Percentiles rank a stretch among this genome's conserved stretches.
Evolutionary conservation across 2,797 vertebrate genomes (phyloP).

Genomic region (Argya squamiceps): DNA sequence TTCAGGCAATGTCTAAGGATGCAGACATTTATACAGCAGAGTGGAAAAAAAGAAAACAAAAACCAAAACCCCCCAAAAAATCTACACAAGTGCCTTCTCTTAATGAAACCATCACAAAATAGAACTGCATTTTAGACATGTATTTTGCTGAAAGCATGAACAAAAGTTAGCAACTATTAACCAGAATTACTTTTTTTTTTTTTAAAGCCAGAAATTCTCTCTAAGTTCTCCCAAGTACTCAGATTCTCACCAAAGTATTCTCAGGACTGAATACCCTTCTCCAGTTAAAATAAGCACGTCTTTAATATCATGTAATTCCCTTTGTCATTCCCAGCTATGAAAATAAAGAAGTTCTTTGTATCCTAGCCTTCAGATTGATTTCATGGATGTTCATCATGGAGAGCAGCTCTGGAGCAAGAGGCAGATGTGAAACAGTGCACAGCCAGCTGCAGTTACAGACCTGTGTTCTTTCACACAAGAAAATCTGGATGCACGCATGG

Average conservation of each 20-base stretch:
- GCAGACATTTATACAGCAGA: background rate
- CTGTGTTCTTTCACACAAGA: conserved; percentile 66
- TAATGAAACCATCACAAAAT: background rate
- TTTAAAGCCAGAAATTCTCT: background rate
- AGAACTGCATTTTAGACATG: background rate
- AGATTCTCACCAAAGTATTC: background rate
- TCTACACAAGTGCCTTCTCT: background rate
- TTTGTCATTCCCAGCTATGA: conserved; percentile 29
- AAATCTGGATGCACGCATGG: conserved; percentile 45
- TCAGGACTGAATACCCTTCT: background rate
- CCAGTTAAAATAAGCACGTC: conserved; percentile 17
- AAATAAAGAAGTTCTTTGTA: conserved; percentile 50
- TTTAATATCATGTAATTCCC: conserved; percentile 19
- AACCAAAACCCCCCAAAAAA: background rate
- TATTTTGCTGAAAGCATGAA: background rate
- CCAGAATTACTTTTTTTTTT: background rate
- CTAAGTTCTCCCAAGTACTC: background rate
- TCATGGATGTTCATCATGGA: conserved; percentile 49
- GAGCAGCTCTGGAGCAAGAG: conserved; percentile 29
- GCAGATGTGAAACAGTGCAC: conserved; percentile 26
- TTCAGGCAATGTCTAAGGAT: background rate
- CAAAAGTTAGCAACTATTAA: background rate
- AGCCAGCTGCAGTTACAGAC: conserved; percentile 66
- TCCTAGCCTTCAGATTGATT: conserved; percentile 60
- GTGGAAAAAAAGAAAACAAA: background rate